Percentiles rank a stretch among this genome's conserved stretches.
phyloP scores from a whole-genome alignment of 2,888 invertebrate species.

The Xanthostigma xanthostigma region DNA sequence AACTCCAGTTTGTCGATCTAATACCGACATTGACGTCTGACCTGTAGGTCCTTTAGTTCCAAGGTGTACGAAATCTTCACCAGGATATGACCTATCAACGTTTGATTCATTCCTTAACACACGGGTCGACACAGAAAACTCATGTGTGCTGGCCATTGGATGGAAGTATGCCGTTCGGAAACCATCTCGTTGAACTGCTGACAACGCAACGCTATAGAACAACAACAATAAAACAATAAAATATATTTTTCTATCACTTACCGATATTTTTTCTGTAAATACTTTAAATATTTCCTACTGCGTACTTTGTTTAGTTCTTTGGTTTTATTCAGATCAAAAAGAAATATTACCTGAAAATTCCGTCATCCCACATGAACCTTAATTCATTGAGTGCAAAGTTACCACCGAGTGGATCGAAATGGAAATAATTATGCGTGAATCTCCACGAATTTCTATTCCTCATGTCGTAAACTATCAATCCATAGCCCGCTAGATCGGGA shows the following conservation, averaged over 20 bases:
- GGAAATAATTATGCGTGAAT: slow-evolving; percentile 54
- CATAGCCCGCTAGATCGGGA: slow-evolving; percentile 48
- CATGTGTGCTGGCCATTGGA: slow-evolving; percentile 55
- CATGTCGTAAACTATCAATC: slow-evolving; percentile 35
- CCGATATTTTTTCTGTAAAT: too few relatives aligned
- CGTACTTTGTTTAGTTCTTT: too few relatives aligned
- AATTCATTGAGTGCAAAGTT: slow-evolving; percentile 51
- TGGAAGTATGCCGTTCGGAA: slow-evolving; percentile 58
- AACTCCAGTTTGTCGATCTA: slow-evolving; percentile 42
- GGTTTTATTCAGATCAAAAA: too few relatives aligned
- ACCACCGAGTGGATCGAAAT: slow-evolving; percentile 52
- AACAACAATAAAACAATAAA: too few relatives aligned
- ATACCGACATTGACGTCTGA: slow-evolving; percentile 55
- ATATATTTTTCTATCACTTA: too few relatives aligned
- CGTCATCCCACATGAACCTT: slow-evolving; percentile 66
- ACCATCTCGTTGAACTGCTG: slow-evolving; percentile 34
- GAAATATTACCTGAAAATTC: slow-evolving; percentile 37
- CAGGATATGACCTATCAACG: slow-evolving; percentile 36
- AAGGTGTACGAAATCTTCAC: slow-evolving; percentile 35
- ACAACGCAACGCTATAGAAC: slow-evolving; percentile 40
- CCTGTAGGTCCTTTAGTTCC: slow-evolving; percentile 48
- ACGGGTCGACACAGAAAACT: slow-evolving; percentile 53
- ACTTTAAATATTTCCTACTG: too few relatives aligned
- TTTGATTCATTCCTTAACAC: slow-evolving; percentile 38
- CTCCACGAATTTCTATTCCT: slow-evolving; percentile 1